phyloP scores from a whole-genome alignment of 2,888 invertebrate species.

The Poecilobothrus nobilitatus region DNA sequence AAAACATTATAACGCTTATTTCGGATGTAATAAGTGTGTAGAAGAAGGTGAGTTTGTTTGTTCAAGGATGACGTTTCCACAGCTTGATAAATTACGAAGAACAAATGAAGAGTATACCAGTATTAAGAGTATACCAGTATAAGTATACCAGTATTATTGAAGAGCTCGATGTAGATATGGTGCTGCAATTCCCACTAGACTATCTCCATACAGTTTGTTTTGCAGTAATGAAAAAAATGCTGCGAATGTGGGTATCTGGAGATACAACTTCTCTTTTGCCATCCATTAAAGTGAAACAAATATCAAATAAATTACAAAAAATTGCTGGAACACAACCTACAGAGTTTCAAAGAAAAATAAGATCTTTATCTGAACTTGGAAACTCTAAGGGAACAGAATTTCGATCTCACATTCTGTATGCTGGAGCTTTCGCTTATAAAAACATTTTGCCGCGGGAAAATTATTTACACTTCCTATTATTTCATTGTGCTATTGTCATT shows the following conservation, averaged over 20 bases:
- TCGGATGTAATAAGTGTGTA: too few species aligned
- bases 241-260: constrained; percentile 5
- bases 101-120: neutral
- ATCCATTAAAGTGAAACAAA: neutral
- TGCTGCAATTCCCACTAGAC: neutral
- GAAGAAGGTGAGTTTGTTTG: neutral
- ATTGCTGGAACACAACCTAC: neutral
- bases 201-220: neutral
- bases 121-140: neutral
- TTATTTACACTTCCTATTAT: neutral
- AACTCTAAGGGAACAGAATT: neutral
- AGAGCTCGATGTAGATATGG: neutral
- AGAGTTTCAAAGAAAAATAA: constrained; percentile 1
- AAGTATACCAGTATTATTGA: neutral
- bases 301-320: neutral
- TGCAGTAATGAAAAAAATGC: neutral
- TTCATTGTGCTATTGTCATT: neutral
- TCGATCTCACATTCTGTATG: neutral
- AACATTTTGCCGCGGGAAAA: neutral
- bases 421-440: neutral
- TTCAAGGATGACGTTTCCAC: neutral
- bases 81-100: neutral
- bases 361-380: constrained; percentile 7
- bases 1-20: too few species aligned
- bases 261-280: neutral